Base-by-base conservation (phyloP, 2,113 vertebrate species). In the Erythrolamprus reginae region DNA sequence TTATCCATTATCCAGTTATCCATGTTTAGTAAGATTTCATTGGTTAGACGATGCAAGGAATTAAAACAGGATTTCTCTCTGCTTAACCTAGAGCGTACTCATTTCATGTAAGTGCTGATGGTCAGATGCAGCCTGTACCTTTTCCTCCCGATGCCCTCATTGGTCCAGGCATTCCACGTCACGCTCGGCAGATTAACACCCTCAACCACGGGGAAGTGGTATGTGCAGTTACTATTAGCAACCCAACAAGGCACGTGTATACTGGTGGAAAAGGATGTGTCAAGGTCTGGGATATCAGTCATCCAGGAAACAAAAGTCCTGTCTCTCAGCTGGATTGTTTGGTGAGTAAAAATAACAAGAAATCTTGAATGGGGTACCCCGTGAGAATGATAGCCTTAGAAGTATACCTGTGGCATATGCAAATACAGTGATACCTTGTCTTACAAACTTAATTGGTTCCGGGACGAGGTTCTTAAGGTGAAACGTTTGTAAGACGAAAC, bases 211-310 rank as follows among this genome's bases (percentile, higher is more conserved):
- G 98, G 53, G 98, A 98, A 88, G 98, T 98, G 87, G 98, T 98
- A 53, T 98, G 98, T 38, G 97, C 97, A 0, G 98, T 98, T 58
- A 98, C 98, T 90, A 98, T 98, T 95, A 98, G 98, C 96, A 98
- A 98, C 93, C 98, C 98, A 92, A 98, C 97, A 0, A 96, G 97
- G 92, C 98, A 98, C 0, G 97, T 98, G 92, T 98, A 98, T 94
- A 98, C 97, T 0, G 98, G 98, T 17, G 98, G 97, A 84, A 98
- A 98, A 93, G 97, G 98, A 0, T 98, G 97, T 0, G 97, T 98
- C 92, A 98, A 98, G 89, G 97, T 98, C 88, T 98, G 98, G 97
- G 98, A 98, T 94, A 98, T 98, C 94, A 98, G 97, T 26, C 98
- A 98, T 0, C 97, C 98, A 4, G 98, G 98, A 89, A 98, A 97